A percentile compares a stretch with the other conserved stretches of the same genome.
Conservation (phyloP, 2,797 vertebrate genomes). For the Peromyscus melanophrys region DNA sequence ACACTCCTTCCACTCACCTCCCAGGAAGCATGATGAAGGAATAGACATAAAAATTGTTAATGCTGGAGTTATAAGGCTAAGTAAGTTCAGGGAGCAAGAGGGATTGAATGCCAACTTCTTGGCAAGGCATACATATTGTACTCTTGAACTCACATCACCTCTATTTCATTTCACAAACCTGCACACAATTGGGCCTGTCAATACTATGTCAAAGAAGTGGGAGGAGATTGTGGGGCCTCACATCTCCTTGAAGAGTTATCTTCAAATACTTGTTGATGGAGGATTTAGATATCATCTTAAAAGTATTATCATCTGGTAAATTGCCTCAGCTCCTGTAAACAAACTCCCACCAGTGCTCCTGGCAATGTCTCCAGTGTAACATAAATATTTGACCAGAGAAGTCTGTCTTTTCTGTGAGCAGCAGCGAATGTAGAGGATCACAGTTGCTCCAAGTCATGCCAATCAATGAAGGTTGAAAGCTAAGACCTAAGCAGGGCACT, state of each 20-base stretch:
- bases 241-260: background rate
- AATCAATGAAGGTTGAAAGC: background rate
- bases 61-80: background rate
- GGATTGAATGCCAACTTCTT: background rate
- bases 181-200: fast-evolving
- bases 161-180: background rate
- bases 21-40: no score
- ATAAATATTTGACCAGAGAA: background rate
- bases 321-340: background rate
- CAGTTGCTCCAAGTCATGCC: background rate
- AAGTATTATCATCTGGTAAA: background rate
- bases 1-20: fast-evolving
- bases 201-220: background rate
- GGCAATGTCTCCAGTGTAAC: background rate
- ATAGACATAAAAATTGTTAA: background rate
- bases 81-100: background rate
- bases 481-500: background rate
- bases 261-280: background rate
- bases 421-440: background rate
- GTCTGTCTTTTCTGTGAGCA: background rate
- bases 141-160: background rate
- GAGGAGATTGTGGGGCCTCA: background rate
- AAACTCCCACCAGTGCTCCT: background rate
- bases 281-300: background rate
- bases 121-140: no score